phyloP scores from a whole-genome alignment of 2,797 vertebrate genomes.

The Vespertilio murinus region DNA sequence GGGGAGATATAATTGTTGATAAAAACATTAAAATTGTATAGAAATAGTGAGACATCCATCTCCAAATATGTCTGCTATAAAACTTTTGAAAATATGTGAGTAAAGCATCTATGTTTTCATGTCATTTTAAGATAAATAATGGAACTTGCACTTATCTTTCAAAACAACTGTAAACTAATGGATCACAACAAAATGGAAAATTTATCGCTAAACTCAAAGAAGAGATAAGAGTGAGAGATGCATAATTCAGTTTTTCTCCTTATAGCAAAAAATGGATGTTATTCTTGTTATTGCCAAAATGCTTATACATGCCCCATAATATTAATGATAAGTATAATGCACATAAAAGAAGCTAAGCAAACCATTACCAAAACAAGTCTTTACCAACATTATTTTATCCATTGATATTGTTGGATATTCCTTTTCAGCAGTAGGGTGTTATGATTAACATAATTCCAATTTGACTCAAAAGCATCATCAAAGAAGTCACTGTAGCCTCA shows the following conservation, averaged over 20 bases:
- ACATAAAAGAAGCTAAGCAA: neutral
- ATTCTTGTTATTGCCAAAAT: conserved; percentile 20
- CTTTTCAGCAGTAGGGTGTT: neutral
- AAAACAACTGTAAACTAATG: conserved; percentile 2
- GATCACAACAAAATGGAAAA: neutral
- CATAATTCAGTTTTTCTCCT: conserved; percentile 14
- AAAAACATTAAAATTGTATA: neutral
- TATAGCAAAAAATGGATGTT: neutral
- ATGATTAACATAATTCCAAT: neutral
- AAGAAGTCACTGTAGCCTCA: neutral
- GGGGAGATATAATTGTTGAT: neutral
- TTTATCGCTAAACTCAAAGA: neutral
- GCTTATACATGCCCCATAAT: conserved; percentile 36
- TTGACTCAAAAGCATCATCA: neutral
- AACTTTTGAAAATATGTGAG: neutral
- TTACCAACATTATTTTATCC: neutral
- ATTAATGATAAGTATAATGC: neutral
- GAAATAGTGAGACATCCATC: neutral
- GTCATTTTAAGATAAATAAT: neutral
- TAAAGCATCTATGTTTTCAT: neutral
- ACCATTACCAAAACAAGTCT: neutral
- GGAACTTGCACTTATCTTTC: conserved; percentile 7
- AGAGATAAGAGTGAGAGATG: neutral
- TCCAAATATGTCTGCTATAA: neutral
- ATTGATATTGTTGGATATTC: neutral